Evolutionary conservation across 2,113 vertebrate genomes (phyloP).

Genomic region (Carassius carassius): DNA sequence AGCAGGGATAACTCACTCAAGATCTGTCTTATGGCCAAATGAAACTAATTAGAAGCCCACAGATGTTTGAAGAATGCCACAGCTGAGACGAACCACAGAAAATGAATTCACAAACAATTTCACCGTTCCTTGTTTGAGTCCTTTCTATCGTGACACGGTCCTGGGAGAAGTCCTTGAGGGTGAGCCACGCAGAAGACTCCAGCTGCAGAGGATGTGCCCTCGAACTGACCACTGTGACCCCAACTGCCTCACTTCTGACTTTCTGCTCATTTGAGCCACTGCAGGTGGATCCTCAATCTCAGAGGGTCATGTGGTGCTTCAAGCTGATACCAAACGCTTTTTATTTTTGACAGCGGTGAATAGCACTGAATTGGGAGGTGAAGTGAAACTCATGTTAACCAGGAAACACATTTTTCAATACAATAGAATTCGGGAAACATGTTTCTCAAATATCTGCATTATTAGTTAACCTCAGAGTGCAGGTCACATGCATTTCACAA

Average conservation of each 20-base stretch:
- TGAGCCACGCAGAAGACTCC: constrained; percentile 50
- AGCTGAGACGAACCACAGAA: background rate
- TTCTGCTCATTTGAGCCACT: constrained; percentile 47
- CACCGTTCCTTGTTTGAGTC: constrained; percentile 11
- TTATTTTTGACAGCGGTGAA: constrained; percentile 41
- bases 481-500: constrained; percentile 70
- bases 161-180: constrained; percentile 64
- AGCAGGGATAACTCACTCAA: background rate
- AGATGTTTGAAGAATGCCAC: constrained; percentile 21
- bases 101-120: constrained; percentile 27
- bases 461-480: constrained; percentile 73
- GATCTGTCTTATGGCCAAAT: constrained; percentile 25
- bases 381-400: constrained; percentile 65
- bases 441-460: constrained; percentile 77
- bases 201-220: constrained; percentile 70
- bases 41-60: constrained; percentile 9
- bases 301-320: background rate
- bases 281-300: constrained; percentile 67
- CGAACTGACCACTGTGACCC: constrained; percentile 44
- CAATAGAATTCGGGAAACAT: constrained; percentile 74
- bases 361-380: constrained; percentile 61
- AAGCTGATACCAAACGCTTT: background rate
- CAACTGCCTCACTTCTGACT: constrained; percentile 57
- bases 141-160: constrained; percentile 50
- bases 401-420: constrained; percentile 83